phyloP scores from a whole-genome alignment of 2,888 invertebrate species.

The Phengaris alcon region DNA sequence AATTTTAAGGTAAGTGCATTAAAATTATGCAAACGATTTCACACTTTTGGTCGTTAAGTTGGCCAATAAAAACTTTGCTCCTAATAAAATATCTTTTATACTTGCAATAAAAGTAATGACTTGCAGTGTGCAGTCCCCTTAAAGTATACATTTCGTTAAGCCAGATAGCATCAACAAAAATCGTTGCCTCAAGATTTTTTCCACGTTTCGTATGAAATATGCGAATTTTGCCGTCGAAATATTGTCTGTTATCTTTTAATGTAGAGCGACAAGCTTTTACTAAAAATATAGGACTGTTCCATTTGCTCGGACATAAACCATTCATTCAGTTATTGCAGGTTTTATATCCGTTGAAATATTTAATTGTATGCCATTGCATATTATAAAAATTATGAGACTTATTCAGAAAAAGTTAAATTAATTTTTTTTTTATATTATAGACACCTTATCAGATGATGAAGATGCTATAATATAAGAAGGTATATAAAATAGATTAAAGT shows the following conservation, averaged over 20 bases:
- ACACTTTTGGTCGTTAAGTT: conserved; percentile 21
- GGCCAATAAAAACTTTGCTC: conserved; percentile 13
- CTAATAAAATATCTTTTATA: conserved; percentile 24
- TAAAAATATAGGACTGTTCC: neutral
- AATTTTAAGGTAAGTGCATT: conserved; percentile 2
- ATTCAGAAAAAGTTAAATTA: no score
- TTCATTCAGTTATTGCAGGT: neutral
- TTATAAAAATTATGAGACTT: no score
- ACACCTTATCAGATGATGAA: no score
- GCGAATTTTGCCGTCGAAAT: conserved; percentile 40
- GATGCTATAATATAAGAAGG: no score
- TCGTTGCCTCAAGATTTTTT: conserved; percentile 42
- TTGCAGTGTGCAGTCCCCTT: conserved; percentile 33
- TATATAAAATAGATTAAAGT: neutral
- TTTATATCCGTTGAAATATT: neutral
- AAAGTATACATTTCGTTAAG: conserved; percentile 30
- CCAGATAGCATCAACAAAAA: conserved; percentile 47
- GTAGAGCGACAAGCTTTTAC: conserved; percentile 32
- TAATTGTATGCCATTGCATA: no score
- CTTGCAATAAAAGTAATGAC: conserved; percentile 16
- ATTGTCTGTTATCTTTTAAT: conserved; percentile 37
- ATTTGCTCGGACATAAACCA: neutral
- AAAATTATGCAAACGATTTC: conserved; percentile 26
- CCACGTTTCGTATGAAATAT: conserved; percentile 46
- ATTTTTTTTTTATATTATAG: no score